Evolutionary conservation across 2,888 invertebrate species (phyloP).

Genomic region (Acrobasis repandana): DNA sequence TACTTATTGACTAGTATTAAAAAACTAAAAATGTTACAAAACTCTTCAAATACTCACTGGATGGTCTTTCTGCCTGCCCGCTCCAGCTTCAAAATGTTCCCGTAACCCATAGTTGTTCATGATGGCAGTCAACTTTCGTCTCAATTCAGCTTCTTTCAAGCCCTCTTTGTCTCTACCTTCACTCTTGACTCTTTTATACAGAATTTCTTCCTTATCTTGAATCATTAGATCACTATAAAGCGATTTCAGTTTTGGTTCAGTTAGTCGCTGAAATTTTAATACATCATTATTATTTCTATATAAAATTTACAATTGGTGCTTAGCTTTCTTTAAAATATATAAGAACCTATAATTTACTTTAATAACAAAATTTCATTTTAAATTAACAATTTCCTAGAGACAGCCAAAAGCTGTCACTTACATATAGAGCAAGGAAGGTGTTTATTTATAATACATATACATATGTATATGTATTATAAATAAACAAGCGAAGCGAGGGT

Average conservation of each 20-base stretch:
- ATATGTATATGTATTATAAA: too few relatives aligned
- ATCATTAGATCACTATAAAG: constrained; percentile 94
- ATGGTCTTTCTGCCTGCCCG: constrained; percentile 83
- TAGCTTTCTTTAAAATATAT: too few relatives aligned
- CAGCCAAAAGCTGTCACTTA: too few relatives aligned
- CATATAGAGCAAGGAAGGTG: too few relatives aligned
- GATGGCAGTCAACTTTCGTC: constrained; percentile 91
- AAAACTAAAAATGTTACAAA: too few relatives aligned
- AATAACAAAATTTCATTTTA: too few relatives aligned
- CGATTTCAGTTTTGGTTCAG: constrained; percentile 92
- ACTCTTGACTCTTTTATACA: constrained; percentile 90
- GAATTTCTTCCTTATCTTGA: constrained; percentile 96
- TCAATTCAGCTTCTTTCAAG: constrained; percentile 89
- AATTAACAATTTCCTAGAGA: too few relatives aligned
- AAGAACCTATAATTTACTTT: too few relatives aligned
- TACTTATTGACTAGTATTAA: too few relatives aligned
- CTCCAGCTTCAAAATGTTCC: constrained; percentile 89
- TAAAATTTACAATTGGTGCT: too few relatives aligned
- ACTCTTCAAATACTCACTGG: constrained; percentile 68
- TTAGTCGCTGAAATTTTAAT: constrained; percentile 84
- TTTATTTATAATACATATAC: too few relatives aligned
- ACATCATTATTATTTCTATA: not conserved
- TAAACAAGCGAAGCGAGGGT: too few relatives aligned
- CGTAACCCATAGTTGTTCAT: constrained; percentile 91
- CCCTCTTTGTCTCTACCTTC: constrained; percentile 95